Evolutionary conservation across 2,113 vertebrate genomes (phyloP).

Genomic region (Nettapus auritus): DNA sequence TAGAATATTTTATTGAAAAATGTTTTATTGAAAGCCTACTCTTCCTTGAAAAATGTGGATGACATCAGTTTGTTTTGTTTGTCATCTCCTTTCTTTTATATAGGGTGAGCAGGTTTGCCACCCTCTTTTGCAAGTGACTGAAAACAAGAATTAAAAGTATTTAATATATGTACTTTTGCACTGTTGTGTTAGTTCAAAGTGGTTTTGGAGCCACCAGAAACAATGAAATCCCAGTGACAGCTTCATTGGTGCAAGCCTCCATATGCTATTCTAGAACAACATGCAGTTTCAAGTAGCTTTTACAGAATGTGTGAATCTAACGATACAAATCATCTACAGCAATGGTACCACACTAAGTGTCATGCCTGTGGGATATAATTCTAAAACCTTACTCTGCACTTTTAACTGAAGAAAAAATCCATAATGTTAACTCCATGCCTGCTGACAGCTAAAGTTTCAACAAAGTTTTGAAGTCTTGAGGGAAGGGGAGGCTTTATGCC

Average conservation of each 20-base stretch:
- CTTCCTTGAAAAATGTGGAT: not conserved
- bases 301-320: not conserved
- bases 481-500: not conserved
- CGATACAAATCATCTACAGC: not conserved
- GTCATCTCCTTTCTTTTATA: not conserved
- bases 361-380: not conserved
- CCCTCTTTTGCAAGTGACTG: not conserved
- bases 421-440: not conserved
- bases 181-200: not conserved
- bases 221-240: not conserved
- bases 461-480: not conserved
- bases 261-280: not conserved
- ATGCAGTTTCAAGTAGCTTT: not conserved
- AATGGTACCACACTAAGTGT: not conserved
- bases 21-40: not conserved
- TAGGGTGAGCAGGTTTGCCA: not conserved
- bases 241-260: not conserved
- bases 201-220: not conserved
- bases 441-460: not conserved
- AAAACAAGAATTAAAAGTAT: not conserved
- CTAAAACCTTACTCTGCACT: not conserved
- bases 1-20: not conserved
- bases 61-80: not conserved
- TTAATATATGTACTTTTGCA: not conserved
- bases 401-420: not conserved